Evolutionary conservation across 53 echinoderm and acorn worm genomes (phyloP), one percentile per base, ranked within the genome.

Genomic region (Temnopleurus reevesii): DNA sequence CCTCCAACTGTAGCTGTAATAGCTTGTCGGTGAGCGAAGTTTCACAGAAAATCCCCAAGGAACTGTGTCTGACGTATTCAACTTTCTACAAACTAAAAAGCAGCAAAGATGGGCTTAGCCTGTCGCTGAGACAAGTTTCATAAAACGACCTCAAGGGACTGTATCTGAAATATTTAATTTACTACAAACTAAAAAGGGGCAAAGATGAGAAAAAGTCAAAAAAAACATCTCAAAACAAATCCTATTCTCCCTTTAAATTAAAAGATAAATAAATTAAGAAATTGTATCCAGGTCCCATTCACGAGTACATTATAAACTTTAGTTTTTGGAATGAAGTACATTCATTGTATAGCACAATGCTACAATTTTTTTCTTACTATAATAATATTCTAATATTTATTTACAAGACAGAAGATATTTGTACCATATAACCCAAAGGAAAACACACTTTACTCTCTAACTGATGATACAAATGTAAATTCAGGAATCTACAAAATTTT

Each of bases 261-360:
- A 23, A 23, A 65, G 21, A 5, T 41, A 36, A 71, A 71, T 71
- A 71, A 71, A 18, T 71, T 41, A 71, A 41, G 60, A 8, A 71
- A 41, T 71, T 21, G 21, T 71, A 41, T 71, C 13, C 7, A 43
- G 38, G 71, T 71, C 71, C 33, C 33, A 5, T 1, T 34, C 9
- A 19, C n/a, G 41, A 71, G 71, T 71, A 71, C 71, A 71, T 71
- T 71, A n/a, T n/a, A n/a, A 38, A 38, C 71, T 71, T 71, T 33
- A 71, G 71, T 43, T 41, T n/a, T 34, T 71, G 71, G 71, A 71
- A 71, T 71, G 71, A 71, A 71, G 41, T 71, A n/a, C n/a, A n/a
- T n/a, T n/a, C n/a, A n/a, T n/a, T n/a, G n/a, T n/a, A 71, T n/a
- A 71, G 71, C 7, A 71, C 43, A 41, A 31, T 41, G 9, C 71